Evolutionary conservation across 2,888 invertebrate genomes (phyloP).

Genomic region (Yponomeuta malinellus): DNA sequence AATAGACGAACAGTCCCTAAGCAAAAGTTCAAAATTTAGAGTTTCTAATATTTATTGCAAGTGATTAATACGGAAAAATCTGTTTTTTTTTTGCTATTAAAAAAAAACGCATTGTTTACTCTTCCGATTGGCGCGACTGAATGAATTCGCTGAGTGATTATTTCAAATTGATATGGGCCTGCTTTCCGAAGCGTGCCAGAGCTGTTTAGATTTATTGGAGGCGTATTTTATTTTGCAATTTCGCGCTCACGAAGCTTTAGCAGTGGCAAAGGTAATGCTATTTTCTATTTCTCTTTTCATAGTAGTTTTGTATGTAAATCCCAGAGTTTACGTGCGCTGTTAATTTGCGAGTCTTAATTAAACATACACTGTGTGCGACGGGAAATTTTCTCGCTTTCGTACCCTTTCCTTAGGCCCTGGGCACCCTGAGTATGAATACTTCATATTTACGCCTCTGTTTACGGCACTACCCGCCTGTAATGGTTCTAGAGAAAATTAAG

Average conservation of each 20-base stretch:
- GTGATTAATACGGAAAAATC: too few relatives aligned
- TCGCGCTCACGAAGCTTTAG: neutral
- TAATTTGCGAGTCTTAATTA: slow-evolving; percentile 1
- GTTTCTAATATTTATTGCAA: too few relatives aligned
- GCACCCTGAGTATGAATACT: neutral
- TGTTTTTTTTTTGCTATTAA: too few relatives aligned
- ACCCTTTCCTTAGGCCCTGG: neutral
- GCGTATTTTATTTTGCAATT: neutral
- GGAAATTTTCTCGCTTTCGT: neutral
- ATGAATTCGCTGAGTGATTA: neutral
- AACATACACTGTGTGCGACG: neutral
- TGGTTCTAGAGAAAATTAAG: neutral
- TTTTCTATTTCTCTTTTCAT: neutral
- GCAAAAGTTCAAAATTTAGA: too few relatives aligned
- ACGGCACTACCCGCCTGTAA: neutral
- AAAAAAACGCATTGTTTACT: too few relatives aligned
- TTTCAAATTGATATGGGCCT: neutral
- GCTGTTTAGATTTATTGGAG: neutral
- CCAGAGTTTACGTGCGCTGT: neutral
- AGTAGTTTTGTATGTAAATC: neutral
- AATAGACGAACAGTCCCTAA: too few relatives aligned
- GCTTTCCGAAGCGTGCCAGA: neutral
- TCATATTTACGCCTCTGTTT: neutral
- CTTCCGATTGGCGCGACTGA: neutral
- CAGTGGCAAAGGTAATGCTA: neutral